Percentiles rank a stretch among this genome's conserved stretches.
phyloP scores from a whole-genome alignment of 2,797 vertebrate genomes.

The Halcyon smyrnensis region DNA sequence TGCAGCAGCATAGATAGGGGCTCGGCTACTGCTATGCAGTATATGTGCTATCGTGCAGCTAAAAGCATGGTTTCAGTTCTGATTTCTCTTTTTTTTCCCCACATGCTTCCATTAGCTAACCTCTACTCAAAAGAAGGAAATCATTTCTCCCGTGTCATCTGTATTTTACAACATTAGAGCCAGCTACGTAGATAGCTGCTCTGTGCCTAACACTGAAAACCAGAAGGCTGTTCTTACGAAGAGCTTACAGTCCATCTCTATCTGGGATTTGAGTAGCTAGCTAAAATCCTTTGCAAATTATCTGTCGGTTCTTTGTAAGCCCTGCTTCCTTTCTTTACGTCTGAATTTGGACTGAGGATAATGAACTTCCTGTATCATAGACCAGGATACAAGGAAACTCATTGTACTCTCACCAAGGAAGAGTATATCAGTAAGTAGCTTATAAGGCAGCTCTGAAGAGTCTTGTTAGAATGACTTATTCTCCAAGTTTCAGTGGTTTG shows the following conservation, averaged over 20 bases:
- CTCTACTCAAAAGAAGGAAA: background rate
- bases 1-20: background rate
- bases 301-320: constrained; percentile 73
- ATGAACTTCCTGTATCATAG: constrained; percentile 80
- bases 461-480: constrained; percentile 78
- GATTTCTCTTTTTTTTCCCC: constrained; percentile 28
- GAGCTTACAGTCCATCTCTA: constrained; percentile 10
- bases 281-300: constrained; percentile 70
- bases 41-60: background rate
- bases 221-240: background rate
- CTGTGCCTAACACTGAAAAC: background rate
- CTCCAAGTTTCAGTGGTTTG: constrained; percentile 72
- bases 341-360: constrained; percentile 70
- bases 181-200: background rate
- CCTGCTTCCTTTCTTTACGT: constrained; percentile 71
- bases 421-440: constrained; percentile 75
- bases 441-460: constrained; percentile 72
- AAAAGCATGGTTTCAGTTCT: constrained; percentile 17
- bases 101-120: constrained; percentile 33
- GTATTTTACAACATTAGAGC: background rate
- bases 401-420: constrained; percentile 75
- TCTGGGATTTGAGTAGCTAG: constrained; percentile 57
- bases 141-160: background rate
- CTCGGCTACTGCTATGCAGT: background rate
- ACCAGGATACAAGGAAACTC: constrained; percentile 73